Conservation (phyloP, 2,888 invertebrate species). For the Diabrotica balteata region DNA sequence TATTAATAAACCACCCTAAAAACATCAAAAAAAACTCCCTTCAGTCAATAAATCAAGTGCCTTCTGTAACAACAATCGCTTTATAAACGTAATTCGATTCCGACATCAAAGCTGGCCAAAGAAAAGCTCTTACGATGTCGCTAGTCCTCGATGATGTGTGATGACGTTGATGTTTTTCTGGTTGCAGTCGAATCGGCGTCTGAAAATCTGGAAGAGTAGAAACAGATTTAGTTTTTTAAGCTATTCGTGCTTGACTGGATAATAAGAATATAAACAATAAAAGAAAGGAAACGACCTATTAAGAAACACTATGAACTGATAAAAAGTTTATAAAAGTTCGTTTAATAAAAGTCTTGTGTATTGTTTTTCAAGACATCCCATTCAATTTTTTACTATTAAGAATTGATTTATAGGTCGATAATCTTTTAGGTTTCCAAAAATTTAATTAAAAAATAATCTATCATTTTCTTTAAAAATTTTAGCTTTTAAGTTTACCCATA, state of each 20-base stretch:
- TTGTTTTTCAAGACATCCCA: too few species aligned
- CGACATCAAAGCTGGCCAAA: constrained; percentile 88
- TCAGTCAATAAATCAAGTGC: constrained; percentile 34
- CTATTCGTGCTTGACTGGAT: background rate
- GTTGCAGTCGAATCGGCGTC: constrained; percentile 66
- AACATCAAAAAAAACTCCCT: too few species aligned
- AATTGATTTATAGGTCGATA: too few species aligned
- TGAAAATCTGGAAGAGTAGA: constrained; percentile 65
- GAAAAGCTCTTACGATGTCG: constrained; percentile 78
- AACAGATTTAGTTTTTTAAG: background rate
- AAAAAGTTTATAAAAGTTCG: too few species aligned
- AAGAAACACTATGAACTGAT: too few species aligned
- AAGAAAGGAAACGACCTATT: background rate
- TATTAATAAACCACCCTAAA: too few species aligned
- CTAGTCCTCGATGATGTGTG: constrained; percentile 77
- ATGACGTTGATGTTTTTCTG: constrained; percentile 81
- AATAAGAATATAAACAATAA: background rate
- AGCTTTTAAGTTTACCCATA: too few species aligned
- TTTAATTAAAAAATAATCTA: too few species aligned
- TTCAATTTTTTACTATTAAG: background rate
- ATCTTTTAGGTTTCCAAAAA: too few species aligned
- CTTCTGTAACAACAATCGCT: constrained; percentile 83
- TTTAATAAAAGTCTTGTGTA: too few species aligned
- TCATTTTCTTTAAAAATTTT: too few species aligned
- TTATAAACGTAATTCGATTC: constrained; percentile 81